Evolutionary conservation across 2,797 vertebrate species (phyloP).

Genomic region (Moxostoma hubbsi): DNA sequence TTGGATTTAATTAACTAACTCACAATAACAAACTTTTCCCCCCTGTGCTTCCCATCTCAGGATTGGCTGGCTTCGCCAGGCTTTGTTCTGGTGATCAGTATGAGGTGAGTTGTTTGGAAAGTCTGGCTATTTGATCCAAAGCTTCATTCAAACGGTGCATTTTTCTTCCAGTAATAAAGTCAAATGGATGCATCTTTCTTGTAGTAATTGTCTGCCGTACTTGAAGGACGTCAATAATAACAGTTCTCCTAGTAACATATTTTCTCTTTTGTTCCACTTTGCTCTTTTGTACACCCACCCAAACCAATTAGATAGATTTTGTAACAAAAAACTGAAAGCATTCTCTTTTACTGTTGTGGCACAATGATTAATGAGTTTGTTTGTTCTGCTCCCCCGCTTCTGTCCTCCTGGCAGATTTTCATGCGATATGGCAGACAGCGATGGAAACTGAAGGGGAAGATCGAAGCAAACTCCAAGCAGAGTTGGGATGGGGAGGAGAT

Average conservation of each 20-base stretch:
- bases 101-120: constrained; percentile 67
- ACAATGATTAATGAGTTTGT: neutral
- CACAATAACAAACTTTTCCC: too few relatives aligned
- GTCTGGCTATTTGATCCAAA: neutral
- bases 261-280: constrained; percentile 22
- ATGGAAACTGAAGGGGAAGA: constrained; percentile 97
- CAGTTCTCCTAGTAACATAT: constrained; percentile 40
- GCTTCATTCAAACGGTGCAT: neutral
- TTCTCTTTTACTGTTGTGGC: constrained; percentile 8
- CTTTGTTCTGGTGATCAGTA: constrained; percentile 83
- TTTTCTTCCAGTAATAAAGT: neutral
- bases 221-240: constrained; percentile 1
- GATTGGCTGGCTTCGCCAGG: constrained; percentile 79
- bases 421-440: constrained; percentile 96
- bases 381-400: neutral
- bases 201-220: constrained; percentile 78
- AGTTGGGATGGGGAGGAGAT: constrained; percentile 97
- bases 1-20: neutral
- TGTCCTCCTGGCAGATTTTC: constrained; percentile 82
- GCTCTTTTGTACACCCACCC: constrained; percentile 12
- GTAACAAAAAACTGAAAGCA: constrained; percentile 25
- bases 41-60: constrained; percentile 54
- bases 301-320: constrained; percentile 29
- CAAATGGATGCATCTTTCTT: too few relatives aligned
- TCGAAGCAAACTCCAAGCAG: constrained; percentile 94